Percentiles rank a stretch among this genome's conserved stretches.
Evolutionary conservation across 2,113 vertebrate genomes (phyloP).

Genomic region (Herpailurus yagouaroundi): DNA sequence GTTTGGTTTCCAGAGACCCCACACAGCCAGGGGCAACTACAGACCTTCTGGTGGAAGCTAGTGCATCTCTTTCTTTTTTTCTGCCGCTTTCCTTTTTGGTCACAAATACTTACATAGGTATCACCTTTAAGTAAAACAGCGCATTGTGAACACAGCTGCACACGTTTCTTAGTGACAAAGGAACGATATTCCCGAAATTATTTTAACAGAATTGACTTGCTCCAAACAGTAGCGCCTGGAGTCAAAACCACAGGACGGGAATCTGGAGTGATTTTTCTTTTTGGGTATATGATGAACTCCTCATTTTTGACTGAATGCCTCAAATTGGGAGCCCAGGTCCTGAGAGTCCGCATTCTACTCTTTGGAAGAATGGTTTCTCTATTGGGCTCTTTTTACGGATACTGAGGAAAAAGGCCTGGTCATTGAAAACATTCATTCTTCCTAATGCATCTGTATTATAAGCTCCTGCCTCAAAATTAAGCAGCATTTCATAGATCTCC

Average conservation of each 20-base stretch:
- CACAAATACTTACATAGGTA: background rate
- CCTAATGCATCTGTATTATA: slow-evolving; percentile 74
- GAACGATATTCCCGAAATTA: background rate
- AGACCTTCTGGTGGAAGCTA: background rate
- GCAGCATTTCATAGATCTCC: slow-evolving; percentile 73
- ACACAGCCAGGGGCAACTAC: background rate
- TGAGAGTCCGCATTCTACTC: slow-evolving; percentile 44
- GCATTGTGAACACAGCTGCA: background rate
- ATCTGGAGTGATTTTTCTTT: slow-evolving; percentile 66
- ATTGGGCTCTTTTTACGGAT: slow-evolving; percentile 62
- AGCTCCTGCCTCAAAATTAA: slow-evolving; percentile 76
- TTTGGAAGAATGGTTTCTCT: slow-evolving; percentile 63
- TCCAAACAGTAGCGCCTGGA: background rate
- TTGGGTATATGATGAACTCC: slow-evolving; percentile 67
- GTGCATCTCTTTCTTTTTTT: background rate
- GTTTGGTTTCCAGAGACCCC: background rate
- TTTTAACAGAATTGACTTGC: slow-evolving; percentile 22
- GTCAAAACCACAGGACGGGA: slow-evolving; percentile 66
- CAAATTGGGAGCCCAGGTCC: slow-evolving; percentile 73
- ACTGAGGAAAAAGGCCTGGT: slow-evolving; percentile 52
- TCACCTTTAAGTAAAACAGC: background rate
- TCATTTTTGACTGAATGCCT: slow-evolving; percentile 80
- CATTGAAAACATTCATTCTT: slow-evolving; percentile 78
- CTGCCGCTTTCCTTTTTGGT: background rate
- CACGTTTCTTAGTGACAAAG: background rate